Percentiles rank a stretch among this genome's conserved stretches.
Evolutionary conservation across 1,140 invertebrate species (phyloP).

Genomic region (Ceratina australensis): DNA sequence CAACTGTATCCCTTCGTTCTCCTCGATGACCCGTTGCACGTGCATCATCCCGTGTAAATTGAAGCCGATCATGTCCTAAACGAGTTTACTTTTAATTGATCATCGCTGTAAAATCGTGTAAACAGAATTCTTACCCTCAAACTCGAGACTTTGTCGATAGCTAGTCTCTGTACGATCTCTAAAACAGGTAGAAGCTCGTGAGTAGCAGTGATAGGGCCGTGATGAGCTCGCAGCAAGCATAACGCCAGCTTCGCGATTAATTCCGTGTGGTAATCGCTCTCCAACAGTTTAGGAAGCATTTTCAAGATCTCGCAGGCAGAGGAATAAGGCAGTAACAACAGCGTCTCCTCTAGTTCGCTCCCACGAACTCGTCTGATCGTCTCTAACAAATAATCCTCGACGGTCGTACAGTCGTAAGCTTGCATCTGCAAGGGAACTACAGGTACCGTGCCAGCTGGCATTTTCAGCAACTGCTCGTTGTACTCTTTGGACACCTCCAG

Average conservation of each 20-base stretch:
- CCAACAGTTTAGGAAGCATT: slow-evolving; percentile 85
- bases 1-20: slow-evolving; percentile 87
- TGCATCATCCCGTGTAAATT: slow-evolving; percentile 92
- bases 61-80: slow-evolving; percentile 87
- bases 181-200: slow-evolving; percentile 85
- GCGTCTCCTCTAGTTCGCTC: slow-evolving; percentile 94
- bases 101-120: slow-evolving; percentile 21
- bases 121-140: slow-evolving; percentile 80
- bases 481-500: slow-evolving; percentile 89
- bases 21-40: slow-evolving; percentile 88
- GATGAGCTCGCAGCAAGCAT: slow-evolving; percentile 92
- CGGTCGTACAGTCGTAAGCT: slow-evolving; percentile 86
- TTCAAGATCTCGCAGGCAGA: slow-evolving; percentile 89
- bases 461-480: slow-evolving; percentile 79
- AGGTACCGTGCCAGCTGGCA: slow-evolving; percentile 72
- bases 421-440: slow-evolving; percentile 87
- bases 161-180: slow-evolving; percentile 83
- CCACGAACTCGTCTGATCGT: slow-evolving; percentile 88
- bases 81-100: slow-evolving; percentile 11
- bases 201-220: slow-evolving; percentile 89
- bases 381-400: slow-evolving; percentile 90
- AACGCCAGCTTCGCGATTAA: slow-evolving; percentile 87
- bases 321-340: slow-evolving; percentile 92
- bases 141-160: slow-evolving; percentile 81
- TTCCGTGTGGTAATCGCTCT: slow-evolving; percentile 86